Conservation (phyloP, 2,113 vertebrate genomes). For the Tenebrosternarchus preto region DNA sequence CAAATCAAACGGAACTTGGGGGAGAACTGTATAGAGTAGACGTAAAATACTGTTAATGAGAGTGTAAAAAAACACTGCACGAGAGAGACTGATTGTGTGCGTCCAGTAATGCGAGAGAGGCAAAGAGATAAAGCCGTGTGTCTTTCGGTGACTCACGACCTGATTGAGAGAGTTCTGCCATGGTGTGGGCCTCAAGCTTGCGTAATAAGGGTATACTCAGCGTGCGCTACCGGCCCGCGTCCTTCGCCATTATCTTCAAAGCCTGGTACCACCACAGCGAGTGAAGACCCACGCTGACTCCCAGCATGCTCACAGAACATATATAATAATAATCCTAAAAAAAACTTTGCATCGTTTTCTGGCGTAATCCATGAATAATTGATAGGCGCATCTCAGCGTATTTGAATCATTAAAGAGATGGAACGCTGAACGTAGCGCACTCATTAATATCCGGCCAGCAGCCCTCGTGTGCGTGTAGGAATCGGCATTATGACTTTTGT, state of each 20-base stretch:
- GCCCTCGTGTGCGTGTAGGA: too few relatives aligned
- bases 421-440: conserved; percentile 26
- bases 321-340: conserved; percentile 2
- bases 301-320: conserved; percentile 24
- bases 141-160: neutral
- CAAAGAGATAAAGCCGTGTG: neutral
- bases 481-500: neutral
- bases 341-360: neutral
- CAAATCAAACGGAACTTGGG: conserved; percentile 2
- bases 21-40: neutral
- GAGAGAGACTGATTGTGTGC: neutral
- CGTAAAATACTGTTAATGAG: conserved; percentile 8
- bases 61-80: neutral
- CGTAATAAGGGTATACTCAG: conserved; percentile 31
- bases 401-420: conserved; percentile 37
- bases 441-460: conserved; percentile 31
- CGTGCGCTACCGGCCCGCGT: conserved; percentile 18
- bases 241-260: conserved; percentile 40
- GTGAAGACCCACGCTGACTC: conserved; percentile 9
- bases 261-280: conserved; percentile 7
- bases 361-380: conserved; percentile 35
- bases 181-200: conserved; percentile 5
- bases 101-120: neutral
- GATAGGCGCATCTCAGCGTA: conserved; percentile 25
- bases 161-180: neutral